These are phyloP conservation scores for Scaptodrosophila latifasciaeformis DNA, from an alignment of 2,888 invertebrate species.

Conservation along the genomic window DNA sequence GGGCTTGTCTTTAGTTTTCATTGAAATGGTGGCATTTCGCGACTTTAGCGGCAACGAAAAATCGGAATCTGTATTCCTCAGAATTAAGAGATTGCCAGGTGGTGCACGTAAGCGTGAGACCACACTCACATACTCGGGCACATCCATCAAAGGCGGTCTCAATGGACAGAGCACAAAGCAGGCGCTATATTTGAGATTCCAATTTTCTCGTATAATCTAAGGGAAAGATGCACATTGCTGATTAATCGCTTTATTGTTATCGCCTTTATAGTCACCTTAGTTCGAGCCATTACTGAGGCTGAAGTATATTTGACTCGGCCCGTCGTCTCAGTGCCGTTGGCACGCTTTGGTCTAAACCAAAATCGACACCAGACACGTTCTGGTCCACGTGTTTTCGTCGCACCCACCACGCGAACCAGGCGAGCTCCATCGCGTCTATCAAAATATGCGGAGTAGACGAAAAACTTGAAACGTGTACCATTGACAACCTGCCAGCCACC, in stretches of 20 bases:
- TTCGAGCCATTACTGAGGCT: conserved; percentile 83
- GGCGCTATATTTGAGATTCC: conserved; percentile 94
- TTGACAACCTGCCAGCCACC: conserved; percentile 84
- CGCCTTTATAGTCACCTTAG: conserved; percentile 83
- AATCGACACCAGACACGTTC: conserved; percentile 88
- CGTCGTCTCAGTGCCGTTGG: conserved; percentile 36
- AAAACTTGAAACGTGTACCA: conserved; percentile 85
- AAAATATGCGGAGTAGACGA: conserved; percentile 92
- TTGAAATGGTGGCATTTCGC: conserved; percentile 19
- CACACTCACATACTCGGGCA: conserved; percentile 83
- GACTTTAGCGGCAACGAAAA: conserved; percentile 40
- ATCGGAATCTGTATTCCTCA: conserved; percentile 79
- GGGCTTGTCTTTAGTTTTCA: not conserved
- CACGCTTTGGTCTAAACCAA: conserved; percentile 78
- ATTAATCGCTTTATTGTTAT: too few species aligned
- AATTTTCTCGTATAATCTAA: conserved; percentile 91
- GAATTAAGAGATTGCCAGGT: conserved; percentile 80
- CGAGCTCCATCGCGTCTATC: conserved; percentile 82
- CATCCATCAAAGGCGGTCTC: conserved; percentile 77
- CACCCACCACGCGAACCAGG: conserved; percentile 87
- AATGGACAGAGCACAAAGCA: conserved; percentile 90
- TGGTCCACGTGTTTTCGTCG: conserved; percentile 89
- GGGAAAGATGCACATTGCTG: too few species aligned
- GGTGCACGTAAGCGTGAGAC: conserved; percentile 79
- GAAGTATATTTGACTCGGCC: conserved; percentile 75